phyloP scores from a whole-genome alignment of 2,888 invertebrate genomes.

The Tiliacea citrago region DNA sequence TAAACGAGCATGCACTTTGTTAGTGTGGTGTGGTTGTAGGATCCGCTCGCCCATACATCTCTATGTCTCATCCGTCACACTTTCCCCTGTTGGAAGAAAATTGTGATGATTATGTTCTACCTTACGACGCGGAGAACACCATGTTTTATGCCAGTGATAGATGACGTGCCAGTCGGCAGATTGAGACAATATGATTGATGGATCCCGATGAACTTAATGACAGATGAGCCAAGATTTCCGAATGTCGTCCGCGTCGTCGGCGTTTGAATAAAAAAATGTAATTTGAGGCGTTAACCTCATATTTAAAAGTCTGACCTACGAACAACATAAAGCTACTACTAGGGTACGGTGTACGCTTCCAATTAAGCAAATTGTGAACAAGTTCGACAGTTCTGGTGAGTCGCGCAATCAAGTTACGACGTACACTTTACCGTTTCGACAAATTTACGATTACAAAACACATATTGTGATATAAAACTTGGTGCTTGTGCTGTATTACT shows the following conservation, averaged over 20 bases:
- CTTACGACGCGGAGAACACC: conserved; percentile 78
- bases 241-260: conserved; percentile 76
- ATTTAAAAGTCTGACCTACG: conserved; percentile 84
- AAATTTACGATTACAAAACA: conserved; percentile 89
- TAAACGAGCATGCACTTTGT: conserved; percentile 83
- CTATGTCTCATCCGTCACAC: conserved; percentile 83
- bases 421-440: conserved; percentile 88
- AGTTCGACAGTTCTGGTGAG: conserved; percentile 54
- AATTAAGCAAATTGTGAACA: conserved; percentile 55
- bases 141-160: conserved; percentile 49
- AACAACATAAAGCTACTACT: conserved; percentile 90
- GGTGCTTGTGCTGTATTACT: conserved; percentile 90
- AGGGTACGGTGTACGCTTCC: conserved; percentile 82
- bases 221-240: conserved; percentile 45
- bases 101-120: conserved; percentile 77
- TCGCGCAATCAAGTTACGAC: conserved; percentile 67
- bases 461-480: conserved; percentile 90
- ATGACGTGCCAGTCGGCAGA: conserved; percentile 44
- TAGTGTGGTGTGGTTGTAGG: conserved; percentile 78
- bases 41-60: conserved; percentile 89
- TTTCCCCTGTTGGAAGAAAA: conserved; percentile 84
- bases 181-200: conserved; percentile 65
- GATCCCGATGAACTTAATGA: conserved; percentile 48
- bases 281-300: conserved; percentile 77
- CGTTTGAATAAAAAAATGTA: conserved; percentile 71